Evolutionary conservation across 2,888 invertebrate genomes (phyloP), one percentile per base, ranked within the genome.

Genomic region (Meteorus colon): DNA sequence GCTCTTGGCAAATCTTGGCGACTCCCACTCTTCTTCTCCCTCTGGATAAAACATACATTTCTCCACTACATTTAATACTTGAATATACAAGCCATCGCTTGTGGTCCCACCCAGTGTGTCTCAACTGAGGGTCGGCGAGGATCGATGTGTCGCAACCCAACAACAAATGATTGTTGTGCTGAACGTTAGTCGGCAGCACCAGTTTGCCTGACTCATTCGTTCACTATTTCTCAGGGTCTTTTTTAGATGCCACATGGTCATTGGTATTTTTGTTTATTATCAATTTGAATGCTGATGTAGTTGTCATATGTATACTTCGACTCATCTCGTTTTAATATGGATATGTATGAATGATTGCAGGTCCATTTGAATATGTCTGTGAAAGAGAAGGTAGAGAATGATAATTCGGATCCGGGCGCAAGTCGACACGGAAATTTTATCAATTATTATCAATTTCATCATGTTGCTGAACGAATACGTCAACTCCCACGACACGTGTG

Each of bases 401-500:
- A 55, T 12, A 66, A 37, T 34, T 74, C 75, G 77, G 93, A 95
- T 89, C 96, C 96, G 19, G 96, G 96, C 29, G 95, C 96, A 48
- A 94, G 94, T 0, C 92, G 92, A 86, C 92, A 91, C 91, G 96
- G 96, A 72, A 96, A 96, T 90, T 97, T 96, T 84, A 96, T 95
- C 77, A 96, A 96, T 90, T 97, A 96, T 87, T 97, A 97, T 87
- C 91, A 94, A 81, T 96, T 96, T 86, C 94, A 96, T 90, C 92
- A 94, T 73, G 92, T 94, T 31, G 91, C 92, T 76, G 93, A 94
- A 81, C 92, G 96, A 84, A 91, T 94, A 65, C 90, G 91, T 69
- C 91, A 94, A 82, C 90, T 96, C 80, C 92, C 93, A 37, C 84
- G 85, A 77, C 86, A 91, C 80, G 87, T 93, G 77, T 92, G 91